These are phyloP conservation scores for Phasianus colchicus DNA, from an alignment of 2,113 vertebrate species.

Conservation along the genomic window DNA sequence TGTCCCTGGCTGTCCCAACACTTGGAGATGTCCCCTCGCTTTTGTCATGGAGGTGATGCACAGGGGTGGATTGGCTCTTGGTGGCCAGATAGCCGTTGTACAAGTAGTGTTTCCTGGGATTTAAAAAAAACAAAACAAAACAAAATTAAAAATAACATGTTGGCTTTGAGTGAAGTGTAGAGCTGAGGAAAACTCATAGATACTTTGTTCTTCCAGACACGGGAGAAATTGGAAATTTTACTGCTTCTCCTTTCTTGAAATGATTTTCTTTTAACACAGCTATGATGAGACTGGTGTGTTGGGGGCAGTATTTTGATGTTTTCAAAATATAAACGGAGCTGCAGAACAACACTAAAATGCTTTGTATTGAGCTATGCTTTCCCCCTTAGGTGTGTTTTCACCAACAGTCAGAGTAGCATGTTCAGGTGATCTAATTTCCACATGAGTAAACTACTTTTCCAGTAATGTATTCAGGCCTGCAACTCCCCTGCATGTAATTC, in stretches of 20 bases:
- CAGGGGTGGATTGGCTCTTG: background rate
- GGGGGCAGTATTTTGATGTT: background rate
- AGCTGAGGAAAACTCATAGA: background rate
- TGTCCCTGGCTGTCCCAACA: background rate
- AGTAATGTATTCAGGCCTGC: background rate
- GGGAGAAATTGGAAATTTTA: background rate
- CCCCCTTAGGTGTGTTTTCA: background rate
- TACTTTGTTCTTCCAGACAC: background rate
- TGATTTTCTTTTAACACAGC: background rate
- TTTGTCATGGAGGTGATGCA: rapidly evolving
- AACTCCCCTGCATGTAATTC: background rate
- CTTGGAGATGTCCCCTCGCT: background rate
- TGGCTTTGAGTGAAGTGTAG: background rate
- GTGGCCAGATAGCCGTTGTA: background rate
- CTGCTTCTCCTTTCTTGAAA: background rate
- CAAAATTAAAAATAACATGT: background rate
- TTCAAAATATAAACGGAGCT: background rate
- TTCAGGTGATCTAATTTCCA: background rate
- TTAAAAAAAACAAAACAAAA: background rate
- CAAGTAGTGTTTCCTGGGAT: background rate
- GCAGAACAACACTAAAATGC: background rate
- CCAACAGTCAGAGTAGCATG: background rate
- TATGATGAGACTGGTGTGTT: background rate
- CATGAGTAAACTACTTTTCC: background rate
- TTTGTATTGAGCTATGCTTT: rapidly evolving